Percentiles rank a stretch among this genome's conserved stretches.
Conservation (phyloP, 1,140 invertebrate species). For the Catajapyx aquilonaris region DNA sequence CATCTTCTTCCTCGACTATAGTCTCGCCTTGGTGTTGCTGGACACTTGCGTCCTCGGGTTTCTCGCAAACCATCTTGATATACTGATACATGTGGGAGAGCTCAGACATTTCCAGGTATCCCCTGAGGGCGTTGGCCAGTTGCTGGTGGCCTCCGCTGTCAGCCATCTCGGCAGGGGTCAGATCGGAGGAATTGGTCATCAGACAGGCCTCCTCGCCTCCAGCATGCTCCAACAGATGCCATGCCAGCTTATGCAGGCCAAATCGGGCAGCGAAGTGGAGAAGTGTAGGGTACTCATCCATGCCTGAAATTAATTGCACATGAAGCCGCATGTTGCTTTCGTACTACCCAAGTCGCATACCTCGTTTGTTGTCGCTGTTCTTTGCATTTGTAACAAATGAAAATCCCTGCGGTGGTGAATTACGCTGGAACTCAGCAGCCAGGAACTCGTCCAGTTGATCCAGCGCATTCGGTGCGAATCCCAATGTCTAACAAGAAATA, state of each 20-base stretch:
- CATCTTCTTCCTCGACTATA: too few species aligned
- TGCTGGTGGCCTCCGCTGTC: constrained; percentile 43
- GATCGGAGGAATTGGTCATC: constrained; percentile 50
- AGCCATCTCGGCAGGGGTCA: constrained; percentile 57
- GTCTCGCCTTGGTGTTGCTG: too few species aligned
- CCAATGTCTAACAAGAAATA: constrained; percentile 38
- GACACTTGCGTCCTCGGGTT: background rate
- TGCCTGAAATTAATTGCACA: constrained; percentile 23
- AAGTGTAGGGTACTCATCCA: constrained; percentile 65
- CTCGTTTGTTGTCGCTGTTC: constrained; percentile 5
- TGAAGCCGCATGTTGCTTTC: constrained; percentile 6
- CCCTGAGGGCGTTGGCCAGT: constrained; percentile 45
- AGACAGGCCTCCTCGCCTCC: constrained; percentile 56
- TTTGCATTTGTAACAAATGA: constrained; percentile 1
- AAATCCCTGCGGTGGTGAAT: constrained; percentile 34
- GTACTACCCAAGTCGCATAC: constrained; percentile 4
- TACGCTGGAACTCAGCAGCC: constrained; percentile 54
- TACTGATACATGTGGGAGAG: constrained; percentile 63
- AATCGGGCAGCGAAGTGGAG: constrained; percentile 71
- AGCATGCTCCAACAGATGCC: constrained; percentile 61
- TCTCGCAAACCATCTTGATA: constrained; percentile 39
- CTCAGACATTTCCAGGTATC: constrained; percentile 50
- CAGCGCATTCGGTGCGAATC: constrained; percentile 46
- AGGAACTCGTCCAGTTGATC: constrained; percentile 62
- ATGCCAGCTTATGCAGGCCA: constrained; percentile 57